Evolutionary conservation across 2,888 invertebrate species (phyloP).

Genomic region (Xanthorhoe designata): DNA sequence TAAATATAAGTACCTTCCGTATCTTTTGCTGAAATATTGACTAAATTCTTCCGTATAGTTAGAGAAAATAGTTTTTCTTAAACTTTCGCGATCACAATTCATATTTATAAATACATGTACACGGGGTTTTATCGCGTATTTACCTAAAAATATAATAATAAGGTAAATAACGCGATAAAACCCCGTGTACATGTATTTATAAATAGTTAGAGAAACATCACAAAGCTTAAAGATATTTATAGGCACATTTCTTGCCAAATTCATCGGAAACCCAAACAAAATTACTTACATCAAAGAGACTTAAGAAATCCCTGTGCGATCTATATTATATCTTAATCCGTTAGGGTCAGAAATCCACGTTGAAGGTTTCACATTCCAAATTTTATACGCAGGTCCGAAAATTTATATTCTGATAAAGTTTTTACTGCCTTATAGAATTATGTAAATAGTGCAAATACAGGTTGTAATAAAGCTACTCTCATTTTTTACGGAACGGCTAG

Average conservation of each 20-base stretch:
- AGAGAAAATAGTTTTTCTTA: no score
- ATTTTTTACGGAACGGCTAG: not conserved
- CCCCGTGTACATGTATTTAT: no score
- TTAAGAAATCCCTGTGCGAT: slow-evolving; percentile 6
- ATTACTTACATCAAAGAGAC: slow-evolving; percentile 36
- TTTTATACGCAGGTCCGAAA: slow-evolving; percentile 40
- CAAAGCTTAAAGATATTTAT: not conserved
- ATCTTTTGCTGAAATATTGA: no score
- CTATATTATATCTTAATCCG: slow-evolving; percentile 19
- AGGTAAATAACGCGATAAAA: no score
- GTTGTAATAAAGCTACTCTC: not conserved
- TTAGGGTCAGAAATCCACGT: slow-evolving; percentile 3
- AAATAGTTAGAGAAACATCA: not conserved
- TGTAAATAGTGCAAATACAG: slow-evolving; percentile 38
- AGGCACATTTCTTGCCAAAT: slow-evolving; percentile 9
- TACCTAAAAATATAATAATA: no score
- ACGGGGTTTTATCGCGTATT: no score
- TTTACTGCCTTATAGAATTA: slow-evolving; percentile 47
- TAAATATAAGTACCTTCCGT: no score
- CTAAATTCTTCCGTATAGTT: no score
- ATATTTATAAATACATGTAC: no score
- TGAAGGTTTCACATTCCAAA: slow-evolving; percentile 15
- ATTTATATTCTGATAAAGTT: slow-evolving; percentile 50
- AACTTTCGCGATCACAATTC: no score
- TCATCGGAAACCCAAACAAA: slow-evolving; percentile 29